phyloP scores from a whole-genome alignment of 2,888 invertebrate genomes.

The Caenorhabditis sp. region DNA sequence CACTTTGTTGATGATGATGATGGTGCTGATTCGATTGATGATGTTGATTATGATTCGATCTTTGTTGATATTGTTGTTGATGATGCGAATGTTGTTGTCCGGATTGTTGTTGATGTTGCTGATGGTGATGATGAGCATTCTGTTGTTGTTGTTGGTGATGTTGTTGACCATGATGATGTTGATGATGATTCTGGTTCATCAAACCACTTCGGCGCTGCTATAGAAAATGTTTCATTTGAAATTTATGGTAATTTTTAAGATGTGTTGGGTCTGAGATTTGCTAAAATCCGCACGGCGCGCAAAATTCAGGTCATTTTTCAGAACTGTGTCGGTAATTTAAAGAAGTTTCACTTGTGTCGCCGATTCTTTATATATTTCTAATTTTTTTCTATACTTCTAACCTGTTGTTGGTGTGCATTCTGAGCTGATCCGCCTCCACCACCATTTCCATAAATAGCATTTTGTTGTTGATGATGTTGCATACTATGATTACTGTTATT shows the following conservation, averaged over 20 bases:
- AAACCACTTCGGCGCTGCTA: not conserved
- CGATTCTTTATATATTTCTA: no score
- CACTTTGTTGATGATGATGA: not conserved
- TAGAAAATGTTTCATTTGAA: not conserved
- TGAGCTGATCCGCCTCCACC: not conserved
- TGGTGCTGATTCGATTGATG: not conserved
- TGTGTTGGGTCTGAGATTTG: no score
- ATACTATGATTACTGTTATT: not conserved
- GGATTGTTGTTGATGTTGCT: not conserved
- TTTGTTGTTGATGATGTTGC: slow-evolving; percentile 17
- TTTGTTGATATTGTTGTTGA: not conserved
- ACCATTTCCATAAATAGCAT: not conserved
- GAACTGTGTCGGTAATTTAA: no score
- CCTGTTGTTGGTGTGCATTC: not conserved
- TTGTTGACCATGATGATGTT: not conserved
- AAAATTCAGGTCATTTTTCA: no score
- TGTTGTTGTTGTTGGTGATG: not conserved
- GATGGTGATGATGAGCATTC: not conserved
- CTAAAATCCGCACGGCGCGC: no score
- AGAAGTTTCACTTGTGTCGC: no score
- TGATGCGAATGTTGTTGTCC: slow-evolving; percentile 1
- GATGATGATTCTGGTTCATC: not conserved
- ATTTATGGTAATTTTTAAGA: no score
- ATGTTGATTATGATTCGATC: not conserved
- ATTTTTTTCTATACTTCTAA: no score